phyloP scores from a whole-genome alignment of 2,113 vertebrate genomes.

The Thunnus maccoyii region DNA sequence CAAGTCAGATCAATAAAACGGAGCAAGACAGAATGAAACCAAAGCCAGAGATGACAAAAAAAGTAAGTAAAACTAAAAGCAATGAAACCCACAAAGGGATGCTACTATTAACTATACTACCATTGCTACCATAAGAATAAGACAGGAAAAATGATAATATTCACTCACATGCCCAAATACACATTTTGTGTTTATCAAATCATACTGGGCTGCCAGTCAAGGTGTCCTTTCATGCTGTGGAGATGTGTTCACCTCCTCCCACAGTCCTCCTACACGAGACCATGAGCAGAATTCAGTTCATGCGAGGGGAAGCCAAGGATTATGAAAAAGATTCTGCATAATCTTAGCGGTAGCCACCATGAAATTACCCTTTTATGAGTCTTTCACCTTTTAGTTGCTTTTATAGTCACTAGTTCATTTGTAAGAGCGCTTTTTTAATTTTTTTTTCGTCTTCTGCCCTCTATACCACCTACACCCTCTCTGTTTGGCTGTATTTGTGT shows the following conservation, averaged over 20 bases:
- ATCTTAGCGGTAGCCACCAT: background rate
- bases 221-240: constrained; percentile 40
- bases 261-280: constrained; percentile 42
- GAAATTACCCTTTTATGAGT: background rate
- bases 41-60: background rate
- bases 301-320: constrained; percentile 13
- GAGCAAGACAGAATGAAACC: background rate
- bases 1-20: constrained; percentile 2
- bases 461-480: background rate
- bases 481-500: background rate
- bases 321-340: background rate
- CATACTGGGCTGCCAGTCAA: constrained; percentile 38
- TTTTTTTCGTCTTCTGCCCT: background rate
- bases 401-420: background rate
- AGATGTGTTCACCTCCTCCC: constrained; percentile 59
- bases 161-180: background rate
- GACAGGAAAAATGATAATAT: background rate
- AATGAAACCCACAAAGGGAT: background rate
- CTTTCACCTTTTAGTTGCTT: too few species aligned
- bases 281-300: constrained; percentile 24
- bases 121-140: background rate
- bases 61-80: background rate
- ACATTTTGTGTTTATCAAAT: constrained; percentile 28
- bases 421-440: background rate
- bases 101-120: background rate